Conservation (phyloP, 92 coral and sea anemone species). For the Siderastrea siderea region DNA sequence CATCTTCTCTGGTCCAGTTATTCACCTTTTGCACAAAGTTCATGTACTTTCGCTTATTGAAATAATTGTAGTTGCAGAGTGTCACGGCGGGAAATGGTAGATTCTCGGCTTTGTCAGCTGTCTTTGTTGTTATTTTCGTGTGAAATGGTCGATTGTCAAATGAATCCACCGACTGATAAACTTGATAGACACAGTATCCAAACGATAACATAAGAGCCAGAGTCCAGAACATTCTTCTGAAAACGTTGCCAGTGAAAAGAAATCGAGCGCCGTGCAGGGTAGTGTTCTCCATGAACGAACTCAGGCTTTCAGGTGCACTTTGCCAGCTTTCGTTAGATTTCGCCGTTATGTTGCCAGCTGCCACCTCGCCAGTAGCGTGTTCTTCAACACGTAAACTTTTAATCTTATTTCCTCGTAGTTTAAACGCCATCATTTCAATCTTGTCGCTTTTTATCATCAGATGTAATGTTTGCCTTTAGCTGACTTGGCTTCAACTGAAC, state of each 20-base stretch:
- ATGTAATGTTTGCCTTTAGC: neutral
- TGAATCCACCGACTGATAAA: neutral
- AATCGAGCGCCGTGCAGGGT: conserved; percentile 61
- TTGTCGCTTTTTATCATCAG: neutral
- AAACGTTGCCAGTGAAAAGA: neutral
- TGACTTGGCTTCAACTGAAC: neutral
- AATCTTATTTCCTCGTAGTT: neutral
- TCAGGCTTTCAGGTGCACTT: neutral
- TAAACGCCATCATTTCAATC: neutral
- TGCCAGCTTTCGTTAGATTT: neutral
- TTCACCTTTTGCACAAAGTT: neutral
- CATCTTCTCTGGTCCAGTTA: neutral
- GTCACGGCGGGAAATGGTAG: conserved; percentile 27
- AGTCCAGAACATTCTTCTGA: conserved; percentile 50
- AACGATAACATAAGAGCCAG: conserved; percentile 2
- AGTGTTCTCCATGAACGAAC: conserved; percentile 39
- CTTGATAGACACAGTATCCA: conserved; percentile 19
- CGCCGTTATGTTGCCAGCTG: neutral
- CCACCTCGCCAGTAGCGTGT: neutral
- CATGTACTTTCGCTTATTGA: conserved; percentile 28
- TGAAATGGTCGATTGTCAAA: conserved; percentile 40
- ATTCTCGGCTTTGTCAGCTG: no score
- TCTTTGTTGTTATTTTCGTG: conserved; percentile 31
- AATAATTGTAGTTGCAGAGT: conserved; percentile 22
- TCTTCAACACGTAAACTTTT: neutral